These are phyloP conservation scores for Pollenia amentaria DNA, from an alignment of 2,888 invertebrate species.

Conservation along the genomic window DNA sequence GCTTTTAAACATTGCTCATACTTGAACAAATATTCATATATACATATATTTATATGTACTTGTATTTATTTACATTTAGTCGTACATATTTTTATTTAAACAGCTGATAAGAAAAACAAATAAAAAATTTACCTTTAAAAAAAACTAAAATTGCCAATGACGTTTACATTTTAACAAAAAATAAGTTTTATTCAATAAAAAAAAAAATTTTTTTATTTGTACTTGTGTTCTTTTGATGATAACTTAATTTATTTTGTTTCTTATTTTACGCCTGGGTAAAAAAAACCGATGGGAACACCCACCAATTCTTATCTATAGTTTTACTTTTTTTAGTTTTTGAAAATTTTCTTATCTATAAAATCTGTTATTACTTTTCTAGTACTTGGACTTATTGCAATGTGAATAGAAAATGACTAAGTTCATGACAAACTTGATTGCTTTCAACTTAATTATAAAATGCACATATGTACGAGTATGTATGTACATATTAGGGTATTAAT, in stretches of 20 bases:
- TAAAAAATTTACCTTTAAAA: not conserved
- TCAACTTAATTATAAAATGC: too few relatives aligned
- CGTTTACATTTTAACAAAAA: not conserved
- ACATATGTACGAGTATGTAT: too few relatives aligned
- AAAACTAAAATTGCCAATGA: not conserved
- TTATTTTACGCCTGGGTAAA: not conserved
- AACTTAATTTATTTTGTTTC: not conserved
- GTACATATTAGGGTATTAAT: too few relatives aligned
- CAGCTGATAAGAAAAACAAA: conserved; percentile 25
- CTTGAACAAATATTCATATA: too few relatives aligned
- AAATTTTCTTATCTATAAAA: conserved; percentile 19
- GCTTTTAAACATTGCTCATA: too few relatives aligned
- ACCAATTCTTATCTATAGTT: conserved; percentile 12
- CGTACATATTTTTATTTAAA: conserved; percentile 3
- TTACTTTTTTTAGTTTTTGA: not conserved
- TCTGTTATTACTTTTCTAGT: not conserved
- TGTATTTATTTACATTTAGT: not conserved
- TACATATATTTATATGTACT: too few relatives aligned
- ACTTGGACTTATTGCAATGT: not conserved
- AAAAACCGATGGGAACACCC: not conserved
- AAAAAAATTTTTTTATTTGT: not conserved
- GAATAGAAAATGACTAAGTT: conserved; percentile 14
- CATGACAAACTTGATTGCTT: not conserved
- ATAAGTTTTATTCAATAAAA: conserved; percentile 2
- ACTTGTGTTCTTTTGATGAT: not conserved